Evolutionary conservation across 2,888 invertebrate species (phyloP).

Genomic region (Dynastes tityus): DNA sequence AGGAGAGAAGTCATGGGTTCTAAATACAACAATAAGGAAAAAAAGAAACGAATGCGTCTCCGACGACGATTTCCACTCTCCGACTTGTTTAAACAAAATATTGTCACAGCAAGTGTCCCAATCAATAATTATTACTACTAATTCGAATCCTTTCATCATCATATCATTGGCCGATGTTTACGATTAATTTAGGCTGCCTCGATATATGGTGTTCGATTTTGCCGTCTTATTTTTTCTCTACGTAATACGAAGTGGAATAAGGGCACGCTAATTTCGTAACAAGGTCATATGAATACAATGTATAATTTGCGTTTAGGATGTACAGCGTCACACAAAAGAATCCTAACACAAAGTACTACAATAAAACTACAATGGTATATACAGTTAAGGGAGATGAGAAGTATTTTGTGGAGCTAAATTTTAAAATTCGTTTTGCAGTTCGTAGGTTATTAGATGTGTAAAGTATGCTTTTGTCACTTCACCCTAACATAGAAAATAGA

Average conservation of each 20-base stretch:
- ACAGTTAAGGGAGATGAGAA: too few relatives aligned
- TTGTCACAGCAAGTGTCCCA: slow-evolving; percentile 45
- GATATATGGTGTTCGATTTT: slow-evolving; percentile 31
- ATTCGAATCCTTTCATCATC: slow-evolving; percentile 42
- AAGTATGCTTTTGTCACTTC: too few relatives aligned
- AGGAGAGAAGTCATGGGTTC: slow-evolving; percentile 46
- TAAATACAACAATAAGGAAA: slow-evolving; percentile 34
- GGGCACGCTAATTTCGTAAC: slow-evolving; percentile 62
- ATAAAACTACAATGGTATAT: not conserved
- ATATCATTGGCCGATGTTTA: slow-evolving; percentile 37
- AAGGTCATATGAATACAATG: slow-evolving; percentile 65
- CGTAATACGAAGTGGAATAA: slow-evolving; percentile 48
- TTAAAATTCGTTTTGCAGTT: too few relatives aligned
- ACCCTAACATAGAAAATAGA: too few relatives aligned
- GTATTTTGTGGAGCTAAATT: too few relatives aligned
- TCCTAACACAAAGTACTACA: not conserved
- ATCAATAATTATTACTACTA: slow-evolving; percentile 44
- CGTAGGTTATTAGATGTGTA: too few relatives aligned
- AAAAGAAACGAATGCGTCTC: slow-evolving; percentile 21
- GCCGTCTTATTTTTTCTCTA: slow-evolving; percentile 35
- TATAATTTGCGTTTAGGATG: not conserved
- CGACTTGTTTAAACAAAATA: slow-evolving; percentile 42
- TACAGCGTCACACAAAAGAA: slow-evolving; percentile 19
- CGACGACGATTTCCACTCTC: slow-evolving; percentile 34
- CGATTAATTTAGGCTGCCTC: slow-evolving; percentile 36